Percentiles rank a stretch among this genome's conserved stretches.
Evolutionary conservation across 2,113 vertebrate genomes (phyloP).

Genomic region (Montifringilla adamsi): DNA sequence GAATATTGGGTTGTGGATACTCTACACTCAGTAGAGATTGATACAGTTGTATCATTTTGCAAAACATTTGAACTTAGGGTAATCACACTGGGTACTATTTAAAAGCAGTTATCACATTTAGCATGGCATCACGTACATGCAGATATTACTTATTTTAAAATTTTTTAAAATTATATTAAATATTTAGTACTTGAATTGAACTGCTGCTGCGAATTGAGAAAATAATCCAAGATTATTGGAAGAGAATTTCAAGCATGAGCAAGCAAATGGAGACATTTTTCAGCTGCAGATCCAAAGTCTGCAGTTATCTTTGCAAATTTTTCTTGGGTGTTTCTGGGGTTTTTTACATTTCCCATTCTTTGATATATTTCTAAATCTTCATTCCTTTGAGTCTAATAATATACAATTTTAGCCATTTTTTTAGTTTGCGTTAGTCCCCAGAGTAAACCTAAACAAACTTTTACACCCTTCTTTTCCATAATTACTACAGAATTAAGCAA

Average conservation of each 20-base stretch:
- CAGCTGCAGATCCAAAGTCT: not conserved
- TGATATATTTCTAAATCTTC: not conserved
- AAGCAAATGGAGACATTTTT: not conserved
- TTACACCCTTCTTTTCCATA: not conserved
- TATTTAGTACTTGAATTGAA: not conserved
- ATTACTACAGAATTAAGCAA: not conserved
- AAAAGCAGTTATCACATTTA: not conserved
- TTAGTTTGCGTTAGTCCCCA: not conserved
- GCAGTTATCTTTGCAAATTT: not conserved
- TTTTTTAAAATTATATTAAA: not conserved
- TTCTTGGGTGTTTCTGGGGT: not conserved
- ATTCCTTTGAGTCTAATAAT: not conserved
- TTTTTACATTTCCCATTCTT: not conserved
- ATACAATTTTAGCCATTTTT: not conserved
- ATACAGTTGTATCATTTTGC: not conserved
- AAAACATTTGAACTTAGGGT: not conserved
- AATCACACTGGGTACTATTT: not conserved
- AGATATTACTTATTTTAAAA: not conserved
- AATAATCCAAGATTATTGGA: not conserved
- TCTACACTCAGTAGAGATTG: not conserved
- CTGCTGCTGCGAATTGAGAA: not conserved
- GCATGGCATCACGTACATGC: not conserved
- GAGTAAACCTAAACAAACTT: not conserved
- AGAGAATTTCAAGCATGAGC: not conserved
- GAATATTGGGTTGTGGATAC: not conserved